Percentiles rank a stretch among this genome's conserved stretches.
Conservation (phyloP, 2,797 vertebrate genomes). For the Rhinichthys osculus region DNA sequence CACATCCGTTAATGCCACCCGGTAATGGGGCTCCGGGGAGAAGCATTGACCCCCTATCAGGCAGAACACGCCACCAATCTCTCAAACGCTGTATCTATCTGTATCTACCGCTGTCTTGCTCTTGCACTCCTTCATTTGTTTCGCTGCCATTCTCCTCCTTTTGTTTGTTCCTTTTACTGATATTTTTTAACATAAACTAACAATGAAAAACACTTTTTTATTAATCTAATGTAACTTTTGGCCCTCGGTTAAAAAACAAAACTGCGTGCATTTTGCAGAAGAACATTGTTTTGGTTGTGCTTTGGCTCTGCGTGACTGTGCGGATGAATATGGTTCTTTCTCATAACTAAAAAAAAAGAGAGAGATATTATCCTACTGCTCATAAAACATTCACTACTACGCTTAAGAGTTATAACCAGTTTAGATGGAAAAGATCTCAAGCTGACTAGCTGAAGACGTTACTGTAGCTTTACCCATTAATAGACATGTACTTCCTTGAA, state of each 20-base stretch:
- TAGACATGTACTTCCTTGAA: no score
- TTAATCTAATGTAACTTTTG: not conserved
- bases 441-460: no score
- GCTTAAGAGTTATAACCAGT: no score
- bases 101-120: slow-evolving; percentile 26
- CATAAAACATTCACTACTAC: no score
- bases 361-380: no score
- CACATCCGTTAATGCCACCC: slow-evolving; percentile 67
- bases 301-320: not conserved
- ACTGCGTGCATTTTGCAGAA: not conserved
- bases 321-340: not conserved
- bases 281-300: not conserved
- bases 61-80: slow-evolving; percentile 50
- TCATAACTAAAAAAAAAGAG: no score
- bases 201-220: not conserved
- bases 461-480: no score
- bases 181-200: not conserved
- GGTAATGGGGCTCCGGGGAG: slow-evolving; percentile 63
- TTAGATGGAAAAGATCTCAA: no score
- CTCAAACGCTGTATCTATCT: slow-evolving; percentile 43
- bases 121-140: slow-evolving; percentile 13
- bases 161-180: not conserved
- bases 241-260: not conserved
- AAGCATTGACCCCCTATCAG: slow-evolving; percentile 56
- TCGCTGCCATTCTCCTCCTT: slow-evolving; percentile 14